Conservation (phyloP, 2,888 invertebrate genomes). For the Esperia sulphurella region DNA sequence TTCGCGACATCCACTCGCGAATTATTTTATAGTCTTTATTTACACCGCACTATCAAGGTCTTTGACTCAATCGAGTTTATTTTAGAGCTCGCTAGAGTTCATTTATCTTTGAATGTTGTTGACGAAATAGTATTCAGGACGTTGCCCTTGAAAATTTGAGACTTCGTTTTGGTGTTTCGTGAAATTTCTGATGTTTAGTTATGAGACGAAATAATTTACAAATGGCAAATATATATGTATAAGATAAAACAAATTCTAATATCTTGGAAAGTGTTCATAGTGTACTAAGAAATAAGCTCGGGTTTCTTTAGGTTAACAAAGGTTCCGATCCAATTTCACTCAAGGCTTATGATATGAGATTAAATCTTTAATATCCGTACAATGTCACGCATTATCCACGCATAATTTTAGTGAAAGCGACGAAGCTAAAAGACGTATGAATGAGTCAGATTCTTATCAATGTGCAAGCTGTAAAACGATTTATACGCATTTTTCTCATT, state of each 20-base stretch:
- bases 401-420: conserved; percentile 11
- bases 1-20: conserved; percentile 35
- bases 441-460: conserved; percentile 38
- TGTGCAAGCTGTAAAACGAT: conserved; percentile 14
- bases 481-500: conserved; percentile 1
- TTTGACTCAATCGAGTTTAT: conserved; percentile 61
- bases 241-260: too few species aligned
- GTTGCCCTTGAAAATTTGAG: conserved; percentile 16
- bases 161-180: too few species aligned
- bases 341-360: neutral
- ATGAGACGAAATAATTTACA: too few species aligned
- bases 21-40: conserved; percentile 55
- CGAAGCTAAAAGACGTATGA: conserved; percentile 28
- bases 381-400: neutral
- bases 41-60: conserved; percentile 67
- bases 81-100: conserved; percentile 50
- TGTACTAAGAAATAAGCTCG: too few species aligned
- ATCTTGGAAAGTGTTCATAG: too few species aligned
- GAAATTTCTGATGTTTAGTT: too few species aligned
- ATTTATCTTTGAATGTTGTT: conserved; percentile 42
- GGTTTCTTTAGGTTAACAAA: too few species aligned
- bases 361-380: neutral
- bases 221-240: too few species aligned
- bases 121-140: conserved; percentile 22
- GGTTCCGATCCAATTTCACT: too few species aligned